Conservation (phyloP, 2,888 invertebrate genomes). For the Hemithea aestivaria region DNA sequence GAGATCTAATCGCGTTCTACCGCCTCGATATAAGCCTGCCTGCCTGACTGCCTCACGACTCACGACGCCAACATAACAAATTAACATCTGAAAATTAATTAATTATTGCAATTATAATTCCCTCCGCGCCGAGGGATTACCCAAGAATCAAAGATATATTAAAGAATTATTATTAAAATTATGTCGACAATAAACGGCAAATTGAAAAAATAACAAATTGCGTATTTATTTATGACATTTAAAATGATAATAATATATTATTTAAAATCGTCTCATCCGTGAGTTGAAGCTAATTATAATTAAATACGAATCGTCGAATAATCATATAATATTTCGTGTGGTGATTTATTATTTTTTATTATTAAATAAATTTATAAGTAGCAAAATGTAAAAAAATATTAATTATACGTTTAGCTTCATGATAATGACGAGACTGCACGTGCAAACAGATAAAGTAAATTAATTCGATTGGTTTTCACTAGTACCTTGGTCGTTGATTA, state of each 20-base stretch:
- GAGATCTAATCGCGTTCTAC: constrained; percentile 40
- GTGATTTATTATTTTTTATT: too few relatives aligned
- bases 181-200: background rate
- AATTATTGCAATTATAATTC: constrained; percentile 45
- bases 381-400: background rate
- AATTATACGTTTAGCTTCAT: constrained; percentile 9
- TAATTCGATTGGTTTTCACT: constrained; percentile 8
- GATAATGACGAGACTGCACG: constrained; percentile 1
- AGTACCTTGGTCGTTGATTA: constrained; percentile 23
- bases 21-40: constrained; percentile 29
- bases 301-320: too few relatives aligned
- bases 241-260: too few relatives aligned
- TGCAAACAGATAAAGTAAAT: constrained; percentile 2
- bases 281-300: too few relatives aligned
- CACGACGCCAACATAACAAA: constrained; percentile 48
- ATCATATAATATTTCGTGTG: too few relatives aligned
- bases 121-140: constrained; percentile 19
- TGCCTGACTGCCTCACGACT: constrained; percentile 45
- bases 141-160: background rate
- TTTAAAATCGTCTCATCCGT: too few relatives aligned
- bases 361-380: too few relatives aligned
- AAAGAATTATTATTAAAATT: background rate
- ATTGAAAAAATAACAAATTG: too few relatives aligned
- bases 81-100: constrained; percentile 59
- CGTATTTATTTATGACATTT: too few relatives aligned